A percentile compares a stretch with the other conserved stretches of the same genome.
Conservation (phyloP, 2,113 vertebrate genomes). For the Pteronura brasiliensis region DNA sequence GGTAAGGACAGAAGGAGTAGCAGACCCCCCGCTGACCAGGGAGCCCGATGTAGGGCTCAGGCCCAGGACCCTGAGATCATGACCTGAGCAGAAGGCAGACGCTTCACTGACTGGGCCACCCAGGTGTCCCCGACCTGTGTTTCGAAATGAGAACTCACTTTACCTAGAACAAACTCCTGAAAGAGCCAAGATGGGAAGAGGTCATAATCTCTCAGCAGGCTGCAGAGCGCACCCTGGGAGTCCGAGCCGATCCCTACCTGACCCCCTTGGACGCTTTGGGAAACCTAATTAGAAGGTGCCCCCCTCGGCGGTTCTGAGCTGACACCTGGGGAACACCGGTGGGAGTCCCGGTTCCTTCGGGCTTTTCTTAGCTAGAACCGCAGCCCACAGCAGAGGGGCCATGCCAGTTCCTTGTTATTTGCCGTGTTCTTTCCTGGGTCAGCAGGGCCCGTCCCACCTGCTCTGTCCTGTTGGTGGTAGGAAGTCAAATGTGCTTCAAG, state of each 20-base stretch:
- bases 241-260: neutral
- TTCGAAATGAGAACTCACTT: neutral
- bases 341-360: neutral
- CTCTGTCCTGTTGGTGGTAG: neutral
- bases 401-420: neutral
- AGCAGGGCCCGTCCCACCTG: neutral
- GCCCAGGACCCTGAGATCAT: too few species aligned
- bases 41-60: too few species aligned
- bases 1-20: too few species aligned
- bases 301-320: rapidly evolving
- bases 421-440: neutral
- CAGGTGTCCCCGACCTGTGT: neutral
- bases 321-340: too few species aligned
- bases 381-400: rapidly evolving
- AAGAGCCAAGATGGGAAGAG: rapidly evolving
- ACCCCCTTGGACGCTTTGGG: neutral
- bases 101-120: neutral
- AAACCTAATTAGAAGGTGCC: neutral
- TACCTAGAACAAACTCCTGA: neutral
- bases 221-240: rapidly evolving
- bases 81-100: too few species aligned
- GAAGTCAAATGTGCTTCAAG: neutral
- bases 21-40: too few species aligned
- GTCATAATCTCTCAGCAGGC: neutral
- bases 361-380: neutral